phyloP scores from a whole-genome alignment of 2,113 vertebrate genomes.

The Pogona vitticeps region DNA sequence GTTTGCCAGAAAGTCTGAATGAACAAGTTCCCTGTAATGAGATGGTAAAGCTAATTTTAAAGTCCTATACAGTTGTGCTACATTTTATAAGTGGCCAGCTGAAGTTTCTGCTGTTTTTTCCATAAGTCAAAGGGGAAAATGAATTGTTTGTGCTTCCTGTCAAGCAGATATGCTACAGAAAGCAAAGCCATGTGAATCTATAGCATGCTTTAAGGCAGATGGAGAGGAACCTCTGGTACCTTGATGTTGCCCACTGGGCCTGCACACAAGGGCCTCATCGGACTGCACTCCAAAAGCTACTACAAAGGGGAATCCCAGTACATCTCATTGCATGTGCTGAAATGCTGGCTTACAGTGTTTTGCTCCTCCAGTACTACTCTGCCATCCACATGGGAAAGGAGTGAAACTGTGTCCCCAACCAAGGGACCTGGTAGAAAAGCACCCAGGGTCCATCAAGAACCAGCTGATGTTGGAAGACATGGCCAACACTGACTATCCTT shows the following conservation, averaged over 20 bases:
- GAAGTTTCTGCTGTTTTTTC: not conserved
- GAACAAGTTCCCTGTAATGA: slow-evolving; percentile 82
- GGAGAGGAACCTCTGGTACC: not conserved
- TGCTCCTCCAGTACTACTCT: not conserved
- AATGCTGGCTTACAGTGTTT: not conserved
- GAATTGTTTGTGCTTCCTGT: not conserved
- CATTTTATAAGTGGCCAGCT: not conserved
- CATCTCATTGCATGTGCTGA: not conserved
- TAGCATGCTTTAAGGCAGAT: not conserved
- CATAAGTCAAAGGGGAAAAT: not conserved
- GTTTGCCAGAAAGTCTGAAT: slow-evolving; percentile 88
- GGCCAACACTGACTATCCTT: not conserved
- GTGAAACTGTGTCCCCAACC: not conserved
- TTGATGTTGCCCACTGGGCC: not conserved
- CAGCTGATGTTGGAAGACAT: not conserved
- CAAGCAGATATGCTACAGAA: not conserved
- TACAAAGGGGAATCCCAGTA: not conserved
- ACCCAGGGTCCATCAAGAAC: not conserved
- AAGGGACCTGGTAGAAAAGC: not conserved
- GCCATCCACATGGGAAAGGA: not conserved
- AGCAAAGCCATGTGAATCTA: not conserved
- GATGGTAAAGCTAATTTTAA: slow-evolving; percentile 14
- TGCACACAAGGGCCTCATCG: no score
- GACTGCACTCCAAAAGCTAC: not conserved
- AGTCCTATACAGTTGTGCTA: accelerated